Conservation (phyloP, 2,113 vertebrate species). For the Columbina picui region DNA sequence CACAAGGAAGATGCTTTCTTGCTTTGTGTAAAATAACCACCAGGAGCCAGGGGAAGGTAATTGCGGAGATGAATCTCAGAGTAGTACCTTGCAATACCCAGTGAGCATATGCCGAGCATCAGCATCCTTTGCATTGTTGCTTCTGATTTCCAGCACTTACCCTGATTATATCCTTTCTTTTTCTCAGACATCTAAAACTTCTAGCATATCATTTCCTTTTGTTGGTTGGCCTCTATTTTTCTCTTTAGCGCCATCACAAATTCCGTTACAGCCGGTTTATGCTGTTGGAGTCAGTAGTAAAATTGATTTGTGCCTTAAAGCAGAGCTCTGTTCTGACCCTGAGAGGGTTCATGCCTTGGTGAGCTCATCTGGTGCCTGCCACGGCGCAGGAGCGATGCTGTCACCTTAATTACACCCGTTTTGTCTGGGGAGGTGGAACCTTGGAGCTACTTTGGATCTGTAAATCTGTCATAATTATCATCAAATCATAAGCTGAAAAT, state of each 20-base stretch:
- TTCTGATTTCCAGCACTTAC: neutral
- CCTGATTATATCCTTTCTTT: neutral
- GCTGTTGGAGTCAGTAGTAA: slow-evolving; percentile 28
- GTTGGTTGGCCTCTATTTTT: slow-evolving; percentile 12
- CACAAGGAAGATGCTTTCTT: neutral
- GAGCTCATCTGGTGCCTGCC: neutral
- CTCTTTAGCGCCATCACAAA: neutral
- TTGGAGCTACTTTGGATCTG: neutral
- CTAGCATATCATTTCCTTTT: slow-evolving; percentile 6
- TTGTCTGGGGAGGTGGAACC: neutral
- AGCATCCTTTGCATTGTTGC: neutral
- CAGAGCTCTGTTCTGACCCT: slow-evolving; percentile 2
- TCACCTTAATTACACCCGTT: neutral
- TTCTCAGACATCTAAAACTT: neutral
- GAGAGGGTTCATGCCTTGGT: neutral
- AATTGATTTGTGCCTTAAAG: slow-evolving; percentile 44
- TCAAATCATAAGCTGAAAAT: neutral
- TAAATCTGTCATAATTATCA: slow-evolving; percentile 26
- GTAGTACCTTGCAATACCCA: neutral
- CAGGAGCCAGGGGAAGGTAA: neutral
- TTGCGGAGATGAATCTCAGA: neutral
- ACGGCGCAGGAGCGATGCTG: neutral
- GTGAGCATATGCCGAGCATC: neutral
- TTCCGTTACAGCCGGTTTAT: slow-evolving; percentile 25
- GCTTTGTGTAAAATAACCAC: neutral